Evolutionary conservation across 2,113 vertebrate species (phyloP), one percentile per base, ranked within the genome.

Genomic region (Paradoxurus hermaphroditus): DNA sequence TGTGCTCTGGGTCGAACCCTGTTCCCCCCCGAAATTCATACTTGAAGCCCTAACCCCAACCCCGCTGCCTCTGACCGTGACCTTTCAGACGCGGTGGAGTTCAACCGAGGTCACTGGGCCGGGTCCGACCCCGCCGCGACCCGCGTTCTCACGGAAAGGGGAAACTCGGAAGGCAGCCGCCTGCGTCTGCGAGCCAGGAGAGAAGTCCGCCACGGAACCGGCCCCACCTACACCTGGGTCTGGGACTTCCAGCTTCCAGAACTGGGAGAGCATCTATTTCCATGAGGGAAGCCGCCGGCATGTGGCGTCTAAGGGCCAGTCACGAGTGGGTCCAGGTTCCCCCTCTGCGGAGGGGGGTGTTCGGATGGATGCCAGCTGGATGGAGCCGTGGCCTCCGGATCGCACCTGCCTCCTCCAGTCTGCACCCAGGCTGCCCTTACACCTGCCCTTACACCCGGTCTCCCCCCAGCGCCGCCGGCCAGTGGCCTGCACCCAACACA

Each of bases 401-500:
- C 14, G 0, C 31, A 5, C 2, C n/a, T 7, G 0, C 41, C 59
- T 63, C 23, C 56, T 29, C 56, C n/a, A 39, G 56, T n/a, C 81
- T 12, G 44, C 3, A 65, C 2, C 10, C 41, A 11, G 44, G 41
- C 91, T 15, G 4, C 25, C 2, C 1, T n/a, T 19, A 62, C 7
- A 4, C 73, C 8, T 0, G 41, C 5, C 2, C 31, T 31, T 75
- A 14, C 73, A 4, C 27, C 41, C 2, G 14, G 13, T 8, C 29
- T n/a, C 8, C 53, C 10, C 10, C 67, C 67, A 39, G 77, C 27
- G 27, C 93, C 0, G 2, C 9, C n/a, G 10, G 13, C 65, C 49
- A 21, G 23, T 25, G 0, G 1, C 3, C 12, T 23, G 51, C 34
- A 16, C 62, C 0, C 0, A 25, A 36, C 1, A 9, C n/a, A 21